Evolutionary conservation across 1,140 invertebrate genomes (phyloP).

Genomic region (Argopecten irradians): DNA sequence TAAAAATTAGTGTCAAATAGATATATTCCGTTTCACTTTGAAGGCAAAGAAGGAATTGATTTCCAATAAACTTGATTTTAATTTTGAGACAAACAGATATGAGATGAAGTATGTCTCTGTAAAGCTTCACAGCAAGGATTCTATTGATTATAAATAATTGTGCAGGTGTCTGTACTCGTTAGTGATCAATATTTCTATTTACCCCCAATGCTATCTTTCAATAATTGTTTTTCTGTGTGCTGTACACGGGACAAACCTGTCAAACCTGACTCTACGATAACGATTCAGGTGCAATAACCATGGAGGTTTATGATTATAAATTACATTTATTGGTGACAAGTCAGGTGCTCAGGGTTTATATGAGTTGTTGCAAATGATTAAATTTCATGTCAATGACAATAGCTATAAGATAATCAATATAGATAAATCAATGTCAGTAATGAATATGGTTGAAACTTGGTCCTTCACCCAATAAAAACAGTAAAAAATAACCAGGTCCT

Average conservation of each 20-base stretch:
- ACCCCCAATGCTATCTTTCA: neutral
- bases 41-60: neutral
- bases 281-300: neutral
- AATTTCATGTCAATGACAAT: neutral
- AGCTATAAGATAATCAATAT: neutral
- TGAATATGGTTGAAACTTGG: no score
- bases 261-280: no score
- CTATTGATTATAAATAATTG: neutral
- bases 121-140: neutral
- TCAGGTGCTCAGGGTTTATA: neutral
- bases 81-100: neutral
- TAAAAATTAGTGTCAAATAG: neutral
- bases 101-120: conserved; percentile 5
- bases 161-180: neutral
- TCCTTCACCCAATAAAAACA: no score
- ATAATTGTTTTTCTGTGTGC: neutral
- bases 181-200: neutral
- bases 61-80: conserved; percentile 1
- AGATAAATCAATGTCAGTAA: neutral
- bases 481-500: no score
- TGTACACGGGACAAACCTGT: neutral
- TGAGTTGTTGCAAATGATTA: neutral
- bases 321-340: neutral
- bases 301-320: neutral
- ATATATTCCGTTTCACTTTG: neutral